These are phyloP conservation scores for Andrena bicolor DNA, from an alignment of 2,888 invertebrate species.

Conservation along the genomic window DNA sequence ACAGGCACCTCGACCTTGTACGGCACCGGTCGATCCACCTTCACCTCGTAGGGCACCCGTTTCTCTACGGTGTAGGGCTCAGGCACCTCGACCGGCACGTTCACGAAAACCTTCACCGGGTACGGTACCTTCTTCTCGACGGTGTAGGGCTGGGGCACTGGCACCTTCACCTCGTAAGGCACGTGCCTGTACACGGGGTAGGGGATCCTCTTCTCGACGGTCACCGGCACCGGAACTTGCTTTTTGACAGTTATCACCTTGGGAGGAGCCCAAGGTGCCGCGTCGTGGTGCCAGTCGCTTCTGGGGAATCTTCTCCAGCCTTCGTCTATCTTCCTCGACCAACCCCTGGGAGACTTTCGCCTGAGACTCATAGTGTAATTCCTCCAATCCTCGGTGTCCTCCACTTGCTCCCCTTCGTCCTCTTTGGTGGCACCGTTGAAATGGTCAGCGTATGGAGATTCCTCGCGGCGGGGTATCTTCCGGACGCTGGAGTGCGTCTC, in stretches of 20 bases:
- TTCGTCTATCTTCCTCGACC: conserved; percentile 21
- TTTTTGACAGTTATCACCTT: conserved; percentile 60
- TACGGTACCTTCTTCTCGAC: conserved; percentile 88
- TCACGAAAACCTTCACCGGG: conserved; percentile 85
- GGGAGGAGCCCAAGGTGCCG: conserved; percentile 24
- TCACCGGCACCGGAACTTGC: conserved; percentile 80
- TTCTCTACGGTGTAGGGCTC: conserved; percentile 87
- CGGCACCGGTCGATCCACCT: conserved; percentile 72
- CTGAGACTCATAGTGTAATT: not conserved
- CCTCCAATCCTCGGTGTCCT: conserved; percentile 53
- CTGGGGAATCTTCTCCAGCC: conserved; percentile 47
- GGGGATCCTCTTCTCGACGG: conserved; percentile 89
- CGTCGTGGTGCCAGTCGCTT: conserved; percentile 21
- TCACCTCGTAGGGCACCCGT: conserved; percentile 78
- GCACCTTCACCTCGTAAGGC: conserved; percentile 89
- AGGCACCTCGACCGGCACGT: conserved; percentile 75
- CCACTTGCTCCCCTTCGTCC: conserved; percentile 27
- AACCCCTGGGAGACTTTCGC: not conserved
- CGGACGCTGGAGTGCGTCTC: conserved; percentile 78
- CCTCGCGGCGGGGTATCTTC: conserved; percentile 59
- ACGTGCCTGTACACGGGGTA: conserved; percentile 89
- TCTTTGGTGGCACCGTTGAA: not conserved
- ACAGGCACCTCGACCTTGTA: conserved; percentile 83
- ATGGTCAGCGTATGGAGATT: conserved; percentile 20
- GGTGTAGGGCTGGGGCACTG: conserved; percentile 88